These are phyloP conservation scores for Pelochelys cantorii DNA, from an alignment of 2,797 vertebrate species.

Conservation along the genomic window DNA sequence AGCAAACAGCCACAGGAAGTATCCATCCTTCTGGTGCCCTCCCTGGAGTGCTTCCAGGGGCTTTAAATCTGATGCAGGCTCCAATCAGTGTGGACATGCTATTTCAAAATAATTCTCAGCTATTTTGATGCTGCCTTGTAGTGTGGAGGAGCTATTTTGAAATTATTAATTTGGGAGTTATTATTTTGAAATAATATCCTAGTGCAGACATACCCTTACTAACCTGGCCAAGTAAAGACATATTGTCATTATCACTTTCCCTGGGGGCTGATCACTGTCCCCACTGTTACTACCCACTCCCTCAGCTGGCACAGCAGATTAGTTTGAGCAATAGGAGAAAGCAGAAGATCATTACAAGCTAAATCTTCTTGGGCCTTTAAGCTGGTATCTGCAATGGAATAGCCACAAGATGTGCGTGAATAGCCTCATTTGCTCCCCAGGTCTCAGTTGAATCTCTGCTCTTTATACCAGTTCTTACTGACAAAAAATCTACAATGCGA, in stretches of 20 bases:
- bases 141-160: too few relatives aligned
- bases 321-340: not conserved
- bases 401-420: not conserved
- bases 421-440: not conserved
- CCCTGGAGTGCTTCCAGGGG: too few relatives aligned
- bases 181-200: too few relatives aligned
- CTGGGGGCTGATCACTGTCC: not conserved
- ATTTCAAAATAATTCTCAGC: too few relatives aligned
- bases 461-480: slow-evolving; percentile 8
- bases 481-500: not conserved
- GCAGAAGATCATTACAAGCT: not conserved
- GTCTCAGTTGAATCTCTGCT: not conserved
- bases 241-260: not conserved
- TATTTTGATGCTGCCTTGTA: too few relatives aligned
- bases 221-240: not conserved
- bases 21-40: too few relatives aligned
- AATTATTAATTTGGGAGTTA: too few relatives aligned
- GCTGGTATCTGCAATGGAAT: not conserved
- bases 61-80: too few relatives aligned
- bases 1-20: too few relatives aligned
- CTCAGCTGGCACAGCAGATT: not conserved
- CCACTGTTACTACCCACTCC: not conserved
- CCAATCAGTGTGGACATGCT: too few relatives aligned
- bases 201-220: not conserved
- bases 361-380: not conserved